Evolutionary conservation across 1,140 invertebrate species (phyloP).

Genomic region (Chironomus tepperi): DNA sequence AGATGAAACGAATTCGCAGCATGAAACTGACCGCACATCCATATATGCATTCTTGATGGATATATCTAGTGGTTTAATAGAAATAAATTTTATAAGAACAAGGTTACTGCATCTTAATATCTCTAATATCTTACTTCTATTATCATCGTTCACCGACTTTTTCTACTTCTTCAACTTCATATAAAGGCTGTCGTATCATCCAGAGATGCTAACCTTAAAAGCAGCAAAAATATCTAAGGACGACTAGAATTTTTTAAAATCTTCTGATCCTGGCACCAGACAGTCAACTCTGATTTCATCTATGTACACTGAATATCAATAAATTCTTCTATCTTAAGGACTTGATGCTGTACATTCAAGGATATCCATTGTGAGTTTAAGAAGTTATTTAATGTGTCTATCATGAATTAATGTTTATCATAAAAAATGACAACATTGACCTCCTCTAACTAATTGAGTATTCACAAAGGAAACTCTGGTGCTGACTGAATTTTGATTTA

Average conservation of each 20-base stretch:
- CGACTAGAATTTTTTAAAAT: no score
- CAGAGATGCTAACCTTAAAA: no score
- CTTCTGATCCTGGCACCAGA: no score
- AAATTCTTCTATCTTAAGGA: background rate
- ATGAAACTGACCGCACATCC: background rate
- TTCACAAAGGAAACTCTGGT: background rate
- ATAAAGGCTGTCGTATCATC: no score
- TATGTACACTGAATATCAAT: slow-evolving; percentile 2
- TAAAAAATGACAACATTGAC: no score
- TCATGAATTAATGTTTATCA: background rate
- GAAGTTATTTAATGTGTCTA: background rate
- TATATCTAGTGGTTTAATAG: background rate
- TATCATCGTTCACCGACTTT: no score
- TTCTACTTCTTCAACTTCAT: no score
- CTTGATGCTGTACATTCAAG: background rate
- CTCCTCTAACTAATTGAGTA: background rate
- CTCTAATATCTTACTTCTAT: no score
- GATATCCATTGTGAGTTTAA: background rate
- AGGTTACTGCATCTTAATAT: background rate
- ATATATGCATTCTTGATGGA: background rate
- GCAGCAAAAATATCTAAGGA: no score
- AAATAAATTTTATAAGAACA: no score
- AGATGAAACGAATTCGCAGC: background rate
- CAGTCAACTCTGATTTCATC: background rate
- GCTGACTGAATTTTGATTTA: background rate